Conservation (phyloP, 1,140 invertebrate species). For the Euura saliciscinereae region DNA sequence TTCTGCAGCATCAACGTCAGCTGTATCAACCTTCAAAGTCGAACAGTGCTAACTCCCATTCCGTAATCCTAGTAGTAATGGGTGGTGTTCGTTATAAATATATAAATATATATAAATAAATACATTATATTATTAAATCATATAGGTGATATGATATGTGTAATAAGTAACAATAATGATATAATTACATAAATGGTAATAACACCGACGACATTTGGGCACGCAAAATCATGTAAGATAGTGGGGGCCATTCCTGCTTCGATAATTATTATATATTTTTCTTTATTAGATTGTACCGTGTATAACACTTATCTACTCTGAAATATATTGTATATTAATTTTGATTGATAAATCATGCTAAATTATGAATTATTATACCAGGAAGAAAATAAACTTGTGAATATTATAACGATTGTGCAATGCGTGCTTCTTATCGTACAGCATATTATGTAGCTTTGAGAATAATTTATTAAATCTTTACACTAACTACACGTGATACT, state of each 20-base stretch:
- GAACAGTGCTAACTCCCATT: slow-evolving; percentile 49
- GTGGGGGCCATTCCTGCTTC: slow-evolving; percentile 57
- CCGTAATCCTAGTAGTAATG: slow-evolving; percentile 59
- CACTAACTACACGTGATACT: not conserved
- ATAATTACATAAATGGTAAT: slow-evolving; percentile 37
- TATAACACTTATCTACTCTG: slow-evolving; percentile 51
- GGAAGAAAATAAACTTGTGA: slow-evolving; percentile 49
- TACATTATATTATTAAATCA: slow-evolving; percentile 49
- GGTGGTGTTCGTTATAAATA: slow-evolving; percentile 61
- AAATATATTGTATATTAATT: slow-evolving; percentile 58
- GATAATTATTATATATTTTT: slow-evolving; percentile 50
- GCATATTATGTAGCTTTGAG: slow-evolving; percentile 2
- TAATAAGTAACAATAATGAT: slow-evolving; percentile 52
- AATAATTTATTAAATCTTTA: slow-evolving; percentile 3
- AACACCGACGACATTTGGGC: slow-evolving; percentile 51
- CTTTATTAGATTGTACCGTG: slow-evolving; percentile 50
- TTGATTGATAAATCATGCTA: slow-evolving; percentile 53
- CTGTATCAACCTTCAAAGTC: not conserved
- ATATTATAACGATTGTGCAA: slow-evolving; percentile 37
- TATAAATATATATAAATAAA: slow-evolving; percentile 53
- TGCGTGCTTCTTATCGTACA: not conserved
- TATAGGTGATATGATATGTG: slow-evolving; percentile 55
- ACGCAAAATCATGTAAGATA: slow-evolving; percentile 59
- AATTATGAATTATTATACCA: slow-evolving; percentile 53
- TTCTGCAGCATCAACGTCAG: not conserved